Percentiles rank a stretch among this genome's conserved stretches.
Evolutionary conservation across 1,140 invertebrate species (phyloP).

Genomic region (Ridgeia piscesae): DNA sequence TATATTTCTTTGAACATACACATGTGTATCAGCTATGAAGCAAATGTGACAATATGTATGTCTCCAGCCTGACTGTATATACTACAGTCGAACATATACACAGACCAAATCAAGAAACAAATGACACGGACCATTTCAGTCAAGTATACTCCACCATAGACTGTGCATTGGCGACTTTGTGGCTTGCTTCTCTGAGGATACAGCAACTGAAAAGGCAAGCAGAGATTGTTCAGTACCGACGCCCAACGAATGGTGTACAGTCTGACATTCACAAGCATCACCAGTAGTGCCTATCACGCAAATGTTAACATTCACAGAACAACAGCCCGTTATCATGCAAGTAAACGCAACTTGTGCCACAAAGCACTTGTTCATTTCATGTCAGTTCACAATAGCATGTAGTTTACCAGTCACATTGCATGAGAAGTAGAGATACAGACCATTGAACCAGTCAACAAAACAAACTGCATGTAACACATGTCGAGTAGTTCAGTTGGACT

Average conservation of each 20-base stretch:
- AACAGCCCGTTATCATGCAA: neutral
- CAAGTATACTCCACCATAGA: conserved; percentile 18
- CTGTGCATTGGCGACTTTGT: neutral
- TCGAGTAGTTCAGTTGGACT: neutral
- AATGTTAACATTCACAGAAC: neutral
- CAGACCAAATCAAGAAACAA: neutral
- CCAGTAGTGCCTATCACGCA: neutral
- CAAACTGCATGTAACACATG: neutral
- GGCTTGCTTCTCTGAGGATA: neutral
- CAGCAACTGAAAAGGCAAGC: conserved; percentile 14
- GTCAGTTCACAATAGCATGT: neutral
- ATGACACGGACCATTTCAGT: conserved; percentile 8
- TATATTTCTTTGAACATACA: neutral
- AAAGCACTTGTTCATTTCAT: conserved; percentile 8
- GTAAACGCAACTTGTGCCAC: neutral
- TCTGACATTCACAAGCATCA: conserved; percentile 7
- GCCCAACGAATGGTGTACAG: neutral
- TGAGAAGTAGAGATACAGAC: conserved; percentile 1
- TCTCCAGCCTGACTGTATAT: neutral
- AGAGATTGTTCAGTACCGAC: conserved; percentile 14
- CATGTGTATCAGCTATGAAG: neutral
- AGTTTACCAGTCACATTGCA: neutral
- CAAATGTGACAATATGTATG: neutral
- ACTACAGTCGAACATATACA: neutral
- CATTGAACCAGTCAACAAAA: neutral